Conservation (phyloP, 1,140 invertebrate genomes). For the Euborellia annulipes region DNA sequence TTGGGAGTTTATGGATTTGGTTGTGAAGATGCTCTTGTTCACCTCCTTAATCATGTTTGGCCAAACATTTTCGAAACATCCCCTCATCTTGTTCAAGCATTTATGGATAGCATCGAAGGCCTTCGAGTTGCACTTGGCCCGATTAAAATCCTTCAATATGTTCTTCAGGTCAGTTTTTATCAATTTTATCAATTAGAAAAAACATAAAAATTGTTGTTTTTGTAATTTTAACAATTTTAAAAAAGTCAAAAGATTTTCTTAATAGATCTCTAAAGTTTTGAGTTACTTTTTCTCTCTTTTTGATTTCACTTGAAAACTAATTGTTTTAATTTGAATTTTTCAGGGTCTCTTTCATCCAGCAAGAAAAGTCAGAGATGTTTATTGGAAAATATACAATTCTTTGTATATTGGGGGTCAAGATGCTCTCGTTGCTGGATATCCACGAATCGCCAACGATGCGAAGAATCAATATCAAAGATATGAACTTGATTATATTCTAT, state of each 20-base stretch:
- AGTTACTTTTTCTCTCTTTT: neutral
- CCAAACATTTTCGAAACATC: constrained; percentile 99
- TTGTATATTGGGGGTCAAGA: constrained; percentile 98
- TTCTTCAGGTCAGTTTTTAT: constrained; percentile 54
- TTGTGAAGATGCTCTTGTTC: constrained; percentile 94
- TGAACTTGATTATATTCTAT: constrained; percentile 91
- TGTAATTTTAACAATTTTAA: neutral
- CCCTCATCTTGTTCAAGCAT: constrained; percentile 97
- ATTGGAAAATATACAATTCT: constrained; percentile 99
- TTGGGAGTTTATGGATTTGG: constrained; percentile 97
- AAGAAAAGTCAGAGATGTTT: constrained; percentile 95
- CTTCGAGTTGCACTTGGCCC: constrained; percentile 90
- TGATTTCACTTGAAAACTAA: no score
- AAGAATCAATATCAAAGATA: constrained; percentile 93
- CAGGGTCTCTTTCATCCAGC: constrained; percentile 97
- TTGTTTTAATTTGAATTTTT: constrained; percentile 23
- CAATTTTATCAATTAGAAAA: neutral
- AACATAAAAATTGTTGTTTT: no score
- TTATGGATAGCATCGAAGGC: constrained; percentile 97
- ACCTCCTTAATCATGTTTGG: constrained; percentile 98
- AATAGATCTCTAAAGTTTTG: constrained; percentile 2
- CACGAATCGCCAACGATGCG: constrained; percentile 82
- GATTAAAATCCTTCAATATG: constrained; percentile 91
- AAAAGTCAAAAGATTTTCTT: constrained; percentile 1
- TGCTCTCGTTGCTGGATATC: constrained; percentile 93